A percentile compares a stretch with the other conserved stretches of the same genome.
These are phyloP conservation scores for Saxidomus purpurata DNA, from an alignment of 1,140 invertebrate genomes.

Conservation along the genomic window DNA sequence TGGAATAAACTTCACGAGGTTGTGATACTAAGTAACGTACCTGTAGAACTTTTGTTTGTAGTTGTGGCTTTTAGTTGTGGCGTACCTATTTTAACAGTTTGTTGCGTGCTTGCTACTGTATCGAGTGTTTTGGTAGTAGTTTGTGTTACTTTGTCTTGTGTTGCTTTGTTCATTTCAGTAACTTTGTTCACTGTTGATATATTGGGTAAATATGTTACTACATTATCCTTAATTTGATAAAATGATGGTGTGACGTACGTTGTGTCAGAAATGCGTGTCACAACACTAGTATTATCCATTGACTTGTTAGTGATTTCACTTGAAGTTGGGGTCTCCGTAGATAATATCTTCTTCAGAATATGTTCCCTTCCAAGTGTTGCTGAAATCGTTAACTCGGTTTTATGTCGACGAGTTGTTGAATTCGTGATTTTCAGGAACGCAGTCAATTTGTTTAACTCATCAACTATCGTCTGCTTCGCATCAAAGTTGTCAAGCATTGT, in stretches of 20 bases:
- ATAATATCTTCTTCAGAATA: background rate
- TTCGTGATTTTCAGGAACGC: background rate
- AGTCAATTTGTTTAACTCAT: conserved; percentile 11
- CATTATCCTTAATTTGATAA: background rate
- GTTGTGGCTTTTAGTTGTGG: background rate
- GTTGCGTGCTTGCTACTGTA: background rate
- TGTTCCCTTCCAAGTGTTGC: background rate
- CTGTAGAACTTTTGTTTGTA: background rate
- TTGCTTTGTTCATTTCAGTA: background rate
- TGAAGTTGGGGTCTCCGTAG: background rate
- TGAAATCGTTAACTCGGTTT: background rate
- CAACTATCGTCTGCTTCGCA: background rate
- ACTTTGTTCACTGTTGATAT: no score
- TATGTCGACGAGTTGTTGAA: background rate
- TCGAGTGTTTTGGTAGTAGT: background rate
- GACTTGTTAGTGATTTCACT: background rate
- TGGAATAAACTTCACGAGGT: background rate
- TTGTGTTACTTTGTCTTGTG: background rate
- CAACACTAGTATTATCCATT: background rate
- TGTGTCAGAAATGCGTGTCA: background rate
- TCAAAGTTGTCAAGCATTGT: background rate
- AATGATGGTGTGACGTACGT: background rate
- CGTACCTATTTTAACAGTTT: background rate
- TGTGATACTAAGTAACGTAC: background rate
- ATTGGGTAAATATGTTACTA: background rate